These are phyloP conservation scores for Temnothorax nylanderi DNA, from an alignment of 1,140 invertebrate species.

Conservation along the genomic window DNA sequence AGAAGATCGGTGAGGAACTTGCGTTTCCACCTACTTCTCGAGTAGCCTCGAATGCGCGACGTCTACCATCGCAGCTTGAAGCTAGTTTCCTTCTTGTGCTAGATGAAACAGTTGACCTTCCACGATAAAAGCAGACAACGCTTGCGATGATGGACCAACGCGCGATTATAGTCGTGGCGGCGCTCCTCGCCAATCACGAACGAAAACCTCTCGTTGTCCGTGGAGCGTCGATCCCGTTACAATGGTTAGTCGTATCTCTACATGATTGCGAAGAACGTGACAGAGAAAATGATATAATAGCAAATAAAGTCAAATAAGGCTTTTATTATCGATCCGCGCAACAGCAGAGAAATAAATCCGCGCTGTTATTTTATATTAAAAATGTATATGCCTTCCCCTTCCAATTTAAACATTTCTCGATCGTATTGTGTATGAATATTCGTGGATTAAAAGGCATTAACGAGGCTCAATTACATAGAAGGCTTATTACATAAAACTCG, in stretches of 20 bases:
- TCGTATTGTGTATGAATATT: not conserved
- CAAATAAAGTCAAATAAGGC: conserved; percentile 3
- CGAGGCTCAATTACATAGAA: not conserved
- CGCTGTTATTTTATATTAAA: not conserved
- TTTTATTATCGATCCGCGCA: not conserved
- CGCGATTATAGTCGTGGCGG: conserved; percentile 72
- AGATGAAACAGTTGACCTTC: conserved; percentile 17
- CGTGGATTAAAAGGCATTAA: not conserved
- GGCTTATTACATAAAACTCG: not conserved
- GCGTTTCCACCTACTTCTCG: conserved; percentile 65
- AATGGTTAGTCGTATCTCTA: conserved; percentile 44
- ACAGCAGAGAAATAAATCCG: not conserved
- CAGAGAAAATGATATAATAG: conserved; percentile 28
- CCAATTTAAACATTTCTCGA: not conserved
- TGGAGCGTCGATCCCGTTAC: conserved; percentile 78
- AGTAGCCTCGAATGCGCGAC: conserved; percentile 34
- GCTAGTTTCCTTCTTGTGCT: not conserved
- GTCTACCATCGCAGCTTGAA: conserved; percentile 39
- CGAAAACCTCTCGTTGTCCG: conserved; percentile 68
- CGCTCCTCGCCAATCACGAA: conserved; percentile 70
- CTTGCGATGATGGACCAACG: conserved; percentile 20
- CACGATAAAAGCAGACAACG: conserved; percentile 16
- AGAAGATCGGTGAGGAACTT: conserved; percentile 65
- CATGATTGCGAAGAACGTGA: conserved; percentile 25
- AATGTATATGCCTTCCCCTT: not conserved